Conservation (phyloP, 2,113 vertebrate species). For the Donacobius atricapilla region DNA sequence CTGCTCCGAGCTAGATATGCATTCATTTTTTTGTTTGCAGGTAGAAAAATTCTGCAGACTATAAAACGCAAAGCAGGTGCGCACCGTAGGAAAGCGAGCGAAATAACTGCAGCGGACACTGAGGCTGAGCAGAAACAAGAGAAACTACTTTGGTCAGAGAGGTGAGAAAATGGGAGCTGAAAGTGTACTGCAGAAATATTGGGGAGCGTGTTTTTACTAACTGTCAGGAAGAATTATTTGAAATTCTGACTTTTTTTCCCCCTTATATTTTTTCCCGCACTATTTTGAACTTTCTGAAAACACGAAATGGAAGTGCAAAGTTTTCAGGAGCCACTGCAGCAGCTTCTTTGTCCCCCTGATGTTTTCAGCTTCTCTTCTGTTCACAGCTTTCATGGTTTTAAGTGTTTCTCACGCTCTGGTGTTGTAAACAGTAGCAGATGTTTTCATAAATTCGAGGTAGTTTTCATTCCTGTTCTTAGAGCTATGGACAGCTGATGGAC, state of each 20-base stretch:
- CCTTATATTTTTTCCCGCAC: accelerated
- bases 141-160: background rate
- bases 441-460: no score
- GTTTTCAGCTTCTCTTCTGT: no score
- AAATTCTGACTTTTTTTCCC: background rate
- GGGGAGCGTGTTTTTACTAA: background rate
- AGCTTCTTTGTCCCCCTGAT: no score
- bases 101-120: background rate
- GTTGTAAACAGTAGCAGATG: no score
- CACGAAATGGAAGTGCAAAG: background rate
- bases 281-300: background rate
- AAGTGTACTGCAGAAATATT: background rate
- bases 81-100: background rate
- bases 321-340: background rate
- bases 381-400: no score
- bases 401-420: no score
- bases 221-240: background rate
- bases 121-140: background rate
- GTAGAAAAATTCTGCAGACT: background rate
- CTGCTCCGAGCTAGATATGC: background rate
- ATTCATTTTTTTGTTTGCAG: background rate
- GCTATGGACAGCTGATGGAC: no score
- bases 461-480: no score
- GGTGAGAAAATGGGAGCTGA: background rate
- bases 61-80: background rate